A percentile compares a stretch with the other conserved stretches of the same genome.
Conservation (phyloP, 2,888 invertebrate species). For the Sericinus montela region DNA sequence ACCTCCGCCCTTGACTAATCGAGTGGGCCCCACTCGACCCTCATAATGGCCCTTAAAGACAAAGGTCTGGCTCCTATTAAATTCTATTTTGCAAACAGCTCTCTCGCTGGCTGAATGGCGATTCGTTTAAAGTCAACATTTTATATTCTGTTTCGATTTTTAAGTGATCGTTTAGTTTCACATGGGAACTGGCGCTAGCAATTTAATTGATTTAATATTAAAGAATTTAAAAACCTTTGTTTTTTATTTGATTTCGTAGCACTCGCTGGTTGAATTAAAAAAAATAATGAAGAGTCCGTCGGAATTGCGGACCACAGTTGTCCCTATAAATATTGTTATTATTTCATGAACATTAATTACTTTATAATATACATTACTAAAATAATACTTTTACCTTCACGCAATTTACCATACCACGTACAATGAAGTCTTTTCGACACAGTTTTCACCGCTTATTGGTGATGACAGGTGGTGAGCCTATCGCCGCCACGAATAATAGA, state of each 20-base stretch:
- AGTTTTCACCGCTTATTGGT: too few species aligned
- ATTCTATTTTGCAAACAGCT: constrained; percentile 71
- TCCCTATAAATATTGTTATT: too few species aligned
- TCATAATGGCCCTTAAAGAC: constrained; percentile 40
- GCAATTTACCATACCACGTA: too few species aligned
- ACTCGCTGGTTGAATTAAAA: not conserved
- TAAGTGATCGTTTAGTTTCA: constrained; percentile 53
- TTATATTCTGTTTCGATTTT: constrained; percentile 44
- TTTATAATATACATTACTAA: too few species aligned
- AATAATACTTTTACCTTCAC: too few species aligned
- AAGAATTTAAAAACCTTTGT: too few species aligned
- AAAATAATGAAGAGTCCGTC: not conserved
- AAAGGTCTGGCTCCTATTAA: constrained; percentile 53
- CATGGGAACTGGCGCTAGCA: constrained; percentile 11
- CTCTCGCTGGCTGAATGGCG: constrained; percentile 40
- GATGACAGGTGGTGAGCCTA: too few species aligned
- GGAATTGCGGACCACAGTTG: too few species aligned
- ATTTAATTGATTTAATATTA: not conserved
- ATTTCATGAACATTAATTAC: too few species aligned
- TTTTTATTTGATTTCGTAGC: too few species aligned
- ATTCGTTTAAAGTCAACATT: constrained; percentile 45
- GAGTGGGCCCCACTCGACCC: constrained; percentile 33
- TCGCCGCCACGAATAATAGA: too few species aligned
- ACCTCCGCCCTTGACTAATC: constrained; percentile 42
- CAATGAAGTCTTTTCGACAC: too few species aligned